Percentiles rank a stretch among this genome's conserved stretches.
Conservation (phyloP, 2,113 vertebrate genomes). For the Dipodomys spectabilis region DNA sequence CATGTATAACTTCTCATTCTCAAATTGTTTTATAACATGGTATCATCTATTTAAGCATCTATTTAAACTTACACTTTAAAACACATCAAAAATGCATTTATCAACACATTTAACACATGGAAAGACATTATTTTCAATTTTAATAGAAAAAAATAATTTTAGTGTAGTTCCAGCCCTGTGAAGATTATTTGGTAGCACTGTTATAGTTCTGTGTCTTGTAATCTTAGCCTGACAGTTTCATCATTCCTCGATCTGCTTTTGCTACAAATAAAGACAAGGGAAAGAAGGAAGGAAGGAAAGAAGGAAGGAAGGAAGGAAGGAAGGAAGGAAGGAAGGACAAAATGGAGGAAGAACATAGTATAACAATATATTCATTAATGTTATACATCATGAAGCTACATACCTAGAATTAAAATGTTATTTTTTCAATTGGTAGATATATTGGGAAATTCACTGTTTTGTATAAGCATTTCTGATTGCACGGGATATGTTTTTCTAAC, state of each 20-base stretch:
- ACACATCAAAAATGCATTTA: not conserved
- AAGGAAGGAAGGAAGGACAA: not conserved
- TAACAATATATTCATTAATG: not conserved
- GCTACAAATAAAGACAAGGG: not conserved
- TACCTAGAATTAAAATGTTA: not conserved
- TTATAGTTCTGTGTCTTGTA: not conserved
- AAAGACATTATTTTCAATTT: conserved; percentile 4
- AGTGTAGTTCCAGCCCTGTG: not conserved
- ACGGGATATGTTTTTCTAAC: not conserved
- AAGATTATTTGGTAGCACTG: not conserved
- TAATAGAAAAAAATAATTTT: not conserved
- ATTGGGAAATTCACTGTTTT: not conserved
- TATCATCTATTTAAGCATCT: not conserved
- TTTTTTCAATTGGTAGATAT: conserved; percentile 15
- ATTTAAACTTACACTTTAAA: not conserved
- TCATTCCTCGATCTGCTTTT: not conserved
- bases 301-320: too few relatives aligned
- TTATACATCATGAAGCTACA: not conserved
- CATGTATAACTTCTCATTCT: not conserved
- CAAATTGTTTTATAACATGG: not conserved
- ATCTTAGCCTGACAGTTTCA: not conserved
- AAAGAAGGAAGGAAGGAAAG: not conserved
- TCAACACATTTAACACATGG: not conserved
- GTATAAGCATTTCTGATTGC: not conserved
- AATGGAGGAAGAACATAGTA: not conserved